These are phyloP conservation scores for Mus caroli DNA, from an alignment of 2,797 vertebrate genomes.

Conservation along the genomic window DNA sequence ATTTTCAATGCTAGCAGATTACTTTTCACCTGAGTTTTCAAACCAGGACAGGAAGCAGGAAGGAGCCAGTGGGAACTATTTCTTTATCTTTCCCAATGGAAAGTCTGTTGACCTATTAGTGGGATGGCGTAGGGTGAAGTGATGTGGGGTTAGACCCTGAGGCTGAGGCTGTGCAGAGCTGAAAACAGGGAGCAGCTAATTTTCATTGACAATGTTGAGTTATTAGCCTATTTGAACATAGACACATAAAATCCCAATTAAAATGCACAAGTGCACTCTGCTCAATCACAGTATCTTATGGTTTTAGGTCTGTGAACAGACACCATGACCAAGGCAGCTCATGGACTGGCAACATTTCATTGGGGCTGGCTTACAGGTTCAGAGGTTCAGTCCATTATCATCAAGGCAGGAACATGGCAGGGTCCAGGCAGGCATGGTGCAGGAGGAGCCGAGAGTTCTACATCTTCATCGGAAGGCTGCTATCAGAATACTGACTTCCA, in stretches of 20 bases:
- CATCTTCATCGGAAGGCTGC: too few species aligned
- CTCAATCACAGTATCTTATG: not conserved
- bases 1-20: not conserved
- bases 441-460: too few species aligned
- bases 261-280: not conserved
- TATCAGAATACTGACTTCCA: too few species aligned
- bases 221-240: not conserved
- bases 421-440: too few species aligned
- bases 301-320: too few species aligned
- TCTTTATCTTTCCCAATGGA: not conserved
- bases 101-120: not conserved
- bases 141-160: not conserved
- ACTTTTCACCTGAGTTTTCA: not conserved
- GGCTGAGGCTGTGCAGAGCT: not conserved
- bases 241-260: not conserved
- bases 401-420: too few species aligned
- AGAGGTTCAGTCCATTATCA: too few species aligned
- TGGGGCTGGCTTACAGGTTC: too few species aligned
- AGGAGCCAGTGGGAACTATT: not conserved
- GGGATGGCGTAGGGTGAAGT: not conserved
- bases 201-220: not conserved
- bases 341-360: too few species aligned
- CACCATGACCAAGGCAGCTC: too few species aligned
- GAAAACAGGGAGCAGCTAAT: not conserved
- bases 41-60: not conserved